Base-by-base conservation (phyloP, 2,888 invertebrate genomes). In the Sinodicranocentrus sp. region DNA sequence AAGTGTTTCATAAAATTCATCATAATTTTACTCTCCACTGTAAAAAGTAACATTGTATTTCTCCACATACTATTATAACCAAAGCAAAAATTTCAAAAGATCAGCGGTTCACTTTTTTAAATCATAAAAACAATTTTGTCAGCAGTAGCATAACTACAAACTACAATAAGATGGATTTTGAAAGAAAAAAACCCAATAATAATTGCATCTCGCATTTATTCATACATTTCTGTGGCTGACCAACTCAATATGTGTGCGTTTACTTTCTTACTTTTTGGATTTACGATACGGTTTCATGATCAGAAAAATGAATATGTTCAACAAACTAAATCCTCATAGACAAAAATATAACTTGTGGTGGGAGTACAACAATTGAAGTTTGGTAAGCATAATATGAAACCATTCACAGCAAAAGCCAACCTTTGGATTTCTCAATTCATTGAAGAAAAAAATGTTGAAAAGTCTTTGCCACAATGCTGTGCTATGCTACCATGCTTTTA, bases 171-270 rank as follows among this genome's bases (percentile, higher is more conserved):
- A 33, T 10, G 33, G 5, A 33, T 33, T n/a, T n/a, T 33, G 33
- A 33, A n/a, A 33, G 33, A 33, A 33, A 33, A n/a, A n/a, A 3
- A 33, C 10, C 33, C 33, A 33, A 33, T 33, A 33, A 33, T 33
- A 33, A 33, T 33, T 33, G 33, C 33, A 33, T 33, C 33, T n/a
- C n/a, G n/a, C n/a, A n/a, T n/a, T n/a, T n/a, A n/a, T n/a, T n/a
- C 48, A 48, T 17, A n/a, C 48, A n/a, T 48, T 48, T 48, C 48
- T 48, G 48, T 15, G 48, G 48, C 48, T 48, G 48, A 48, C 48
- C 48, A 48, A 48, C 8, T 48, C n/a, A 48, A 5, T 48, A 2
- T n/a, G 15, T 5, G 39, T 8, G 39, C 3, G 48, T 48, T 5
- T 17, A 48, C 48, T 48, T 48, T 48, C 48, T n/a, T 48, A 48